Base-by-base conservation (phyloP, 2,797 vertebrate species). In the Eupleurogrammus muticus region DNA sequence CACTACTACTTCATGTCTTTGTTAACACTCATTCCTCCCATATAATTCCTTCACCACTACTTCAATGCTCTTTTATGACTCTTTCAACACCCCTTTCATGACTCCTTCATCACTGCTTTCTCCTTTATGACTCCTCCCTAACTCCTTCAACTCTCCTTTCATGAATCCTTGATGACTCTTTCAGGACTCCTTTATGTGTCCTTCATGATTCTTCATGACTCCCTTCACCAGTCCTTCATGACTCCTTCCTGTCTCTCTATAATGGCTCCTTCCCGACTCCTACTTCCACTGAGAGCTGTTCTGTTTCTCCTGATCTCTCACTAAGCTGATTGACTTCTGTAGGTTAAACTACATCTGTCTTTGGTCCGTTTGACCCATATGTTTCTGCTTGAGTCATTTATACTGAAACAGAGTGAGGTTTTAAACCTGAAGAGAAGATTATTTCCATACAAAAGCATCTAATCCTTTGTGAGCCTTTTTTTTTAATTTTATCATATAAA, bases 281-380 rank as follows among this genome's bases (percentile, higher is more conserved):
- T 44, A 58, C 69, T 34, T 55, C 42, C 44, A 17, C 16, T 7
- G 10, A 5, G 67, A 75, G 68, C 75, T 70, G 53, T 60, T 52
- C 53, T 69, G 68, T 51, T 64, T 66, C 38, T 59, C 51, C 59
- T 67, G 57, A 75, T 75, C 82, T 82, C 79, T 70, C 76, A 73
- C 79, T 82, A 77, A 68, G 62, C 73, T 59, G 51, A 63, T 44
- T 46, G 59, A 50, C 51, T 73, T 51, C 34, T 70, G 46, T 16
- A 16, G 72, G 57, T 75, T 71, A 28, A 56, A 57, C 67, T 65
- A 53, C 34, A 1, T 64, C 58, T 50, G 44, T 49, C 34, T 73
- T 46, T 81, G 77, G 81, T 77, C 70, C 55, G 1, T 24, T 5
- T 48, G 66, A 74, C 73, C 56, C 62, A 5, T 19, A 4, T 52